Evolutionary conservation across 92 coral and sea anemone genomes (phyloP).

Genomic region (Parazoanthus swiftii): DNA sequence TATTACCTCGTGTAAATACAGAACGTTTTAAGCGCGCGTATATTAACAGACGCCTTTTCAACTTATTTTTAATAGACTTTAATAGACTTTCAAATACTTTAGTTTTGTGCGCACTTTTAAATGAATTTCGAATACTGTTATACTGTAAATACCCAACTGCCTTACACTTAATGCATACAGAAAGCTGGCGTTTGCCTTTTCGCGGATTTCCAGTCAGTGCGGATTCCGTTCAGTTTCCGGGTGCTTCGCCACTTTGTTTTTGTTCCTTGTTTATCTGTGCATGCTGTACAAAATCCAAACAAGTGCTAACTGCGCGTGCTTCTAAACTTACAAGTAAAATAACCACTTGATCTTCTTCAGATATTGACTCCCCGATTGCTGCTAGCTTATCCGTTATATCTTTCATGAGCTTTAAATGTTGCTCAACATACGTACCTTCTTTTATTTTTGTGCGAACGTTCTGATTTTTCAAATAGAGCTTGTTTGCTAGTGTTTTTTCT

Average conservation of each 20-base stretch:
- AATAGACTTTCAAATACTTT: conserved; percentile 22
- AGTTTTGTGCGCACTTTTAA: conserved; percentile 36
- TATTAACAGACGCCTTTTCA: too few species aligned
- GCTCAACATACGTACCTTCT: conserved; percentile 51
- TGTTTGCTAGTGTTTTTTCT: conserved; percentile 45
- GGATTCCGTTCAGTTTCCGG: conserved; percentile 31
- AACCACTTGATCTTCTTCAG: conserved; percentile 53
- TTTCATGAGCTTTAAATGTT: too few species aligned
- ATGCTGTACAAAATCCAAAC: conserved; percentile 47
- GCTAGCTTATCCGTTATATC: conserved; percentile 52
- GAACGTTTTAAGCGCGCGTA: too few species aligned
- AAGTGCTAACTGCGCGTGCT: conserved; percentile 44
- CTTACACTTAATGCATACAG: conserved; percentile 37
- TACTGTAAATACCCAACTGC: conserved; percentile 4
- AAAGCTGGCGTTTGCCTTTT: conserved; percentile 15
- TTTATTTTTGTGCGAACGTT: conserved; percentile 47
- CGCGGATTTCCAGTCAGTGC: conserved; percentile 36
- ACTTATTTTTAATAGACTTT: too few species aligned
- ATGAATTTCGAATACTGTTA: too few species aligned
- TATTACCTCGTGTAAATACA: too few species aligned
- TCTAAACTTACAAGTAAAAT: conserved; percentile 47
- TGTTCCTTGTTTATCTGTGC: conserved; percentile 46
- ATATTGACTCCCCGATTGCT: conserved; percentile 15
- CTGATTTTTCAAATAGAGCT: conserved; percentile 46
- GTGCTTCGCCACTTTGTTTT: conserved; percentile 30